Percentiles rank a stretch among this genome's conserved stretches.
Conservation (phyloP, 2,113 vertebrate genomes). For the Uropsilus gracilis region DNA sequence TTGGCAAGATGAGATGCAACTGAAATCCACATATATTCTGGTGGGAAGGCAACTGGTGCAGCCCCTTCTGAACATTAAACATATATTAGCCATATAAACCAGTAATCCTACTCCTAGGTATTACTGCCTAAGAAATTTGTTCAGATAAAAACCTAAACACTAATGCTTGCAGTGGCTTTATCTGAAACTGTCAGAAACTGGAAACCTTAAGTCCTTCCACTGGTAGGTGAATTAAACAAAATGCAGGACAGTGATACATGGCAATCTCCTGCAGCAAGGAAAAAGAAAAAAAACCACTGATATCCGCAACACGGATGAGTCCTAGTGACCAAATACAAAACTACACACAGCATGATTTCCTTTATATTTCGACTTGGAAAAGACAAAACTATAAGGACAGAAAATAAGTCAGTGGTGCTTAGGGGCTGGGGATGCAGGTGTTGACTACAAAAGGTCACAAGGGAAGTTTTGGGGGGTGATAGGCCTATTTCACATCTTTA, state of each 20-base stretch:
- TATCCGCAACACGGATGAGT: fast-evolving
- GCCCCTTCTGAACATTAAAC: neutral
- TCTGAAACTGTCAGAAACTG: neutral
- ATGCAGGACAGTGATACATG: neutral
- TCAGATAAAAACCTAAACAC: neutral
- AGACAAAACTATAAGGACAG: neutral
- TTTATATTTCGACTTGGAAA: neutral
- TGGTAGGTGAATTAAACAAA: neutral
- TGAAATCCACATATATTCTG: neutral
- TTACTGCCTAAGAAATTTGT: neutral
- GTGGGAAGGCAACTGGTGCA: neutral
- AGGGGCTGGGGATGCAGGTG: neutral
- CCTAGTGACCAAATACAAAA: neutral
- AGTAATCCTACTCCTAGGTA: neutral
- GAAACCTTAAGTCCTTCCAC: neutral
- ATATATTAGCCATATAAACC: neutral
- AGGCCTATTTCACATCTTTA: neutral
- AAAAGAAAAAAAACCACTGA: neutral
- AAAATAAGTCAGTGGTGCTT: neutral
- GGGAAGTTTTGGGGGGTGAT: neutral
- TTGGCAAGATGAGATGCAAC: neutral
- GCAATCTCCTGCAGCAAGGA: neutral
- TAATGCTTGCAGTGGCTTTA: neutral
- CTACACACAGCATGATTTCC: neutral
- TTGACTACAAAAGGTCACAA: fast-evolving